phyloP scores from a whole-genome alignment of 2,888 invertebrate species.

The Diaperis boleti region DNA sequence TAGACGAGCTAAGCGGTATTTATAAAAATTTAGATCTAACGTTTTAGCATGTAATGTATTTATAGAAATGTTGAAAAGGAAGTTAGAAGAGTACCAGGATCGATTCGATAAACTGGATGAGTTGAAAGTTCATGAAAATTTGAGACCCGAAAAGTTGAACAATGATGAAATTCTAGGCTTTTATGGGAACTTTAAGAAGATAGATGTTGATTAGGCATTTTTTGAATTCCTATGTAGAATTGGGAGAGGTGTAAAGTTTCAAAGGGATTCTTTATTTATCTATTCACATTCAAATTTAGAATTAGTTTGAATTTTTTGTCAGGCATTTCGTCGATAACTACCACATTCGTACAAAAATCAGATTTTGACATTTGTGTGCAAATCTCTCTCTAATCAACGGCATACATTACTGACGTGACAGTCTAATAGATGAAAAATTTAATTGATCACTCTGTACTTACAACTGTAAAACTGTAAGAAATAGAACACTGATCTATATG shows the following conservation, averaged over 20 bases:
- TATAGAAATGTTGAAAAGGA: background rate
- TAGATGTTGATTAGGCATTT: background rate
- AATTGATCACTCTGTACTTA: too few species aligned
- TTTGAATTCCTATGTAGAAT: background rate
- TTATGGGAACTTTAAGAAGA: background rate
- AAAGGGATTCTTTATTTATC: background rate
- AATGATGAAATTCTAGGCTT: background rate
- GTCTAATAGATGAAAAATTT: too few species aligned
- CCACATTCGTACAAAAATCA: background rate
- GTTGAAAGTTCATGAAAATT: background rate
- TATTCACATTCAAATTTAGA: background rate
- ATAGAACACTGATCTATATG: too few species aligned
- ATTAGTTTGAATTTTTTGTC: background rate
- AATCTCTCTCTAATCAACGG: too few species aligned
- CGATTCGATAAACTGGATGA: background rate
- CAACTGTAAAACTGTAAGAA: too few species aligned
- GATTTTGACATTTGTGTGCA: too few species aligned
- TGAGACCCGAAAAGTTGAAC: background rate
- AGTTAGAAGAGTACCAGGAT: background rate
- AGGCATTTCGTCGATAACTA: background rate
- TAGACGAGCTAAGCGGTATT: conserved; percentile 64
- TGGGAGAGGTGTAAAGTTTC: too few species aligned
- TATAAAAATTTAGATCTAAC: background rate
- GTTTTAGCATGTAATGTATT: too few species aligned
- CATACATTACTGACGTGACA: too few species aligned